Evolutionary conservation across 2,113 vertebrate genomes (phyloP).

Genomic region (Podarcis muralis): DNA sequence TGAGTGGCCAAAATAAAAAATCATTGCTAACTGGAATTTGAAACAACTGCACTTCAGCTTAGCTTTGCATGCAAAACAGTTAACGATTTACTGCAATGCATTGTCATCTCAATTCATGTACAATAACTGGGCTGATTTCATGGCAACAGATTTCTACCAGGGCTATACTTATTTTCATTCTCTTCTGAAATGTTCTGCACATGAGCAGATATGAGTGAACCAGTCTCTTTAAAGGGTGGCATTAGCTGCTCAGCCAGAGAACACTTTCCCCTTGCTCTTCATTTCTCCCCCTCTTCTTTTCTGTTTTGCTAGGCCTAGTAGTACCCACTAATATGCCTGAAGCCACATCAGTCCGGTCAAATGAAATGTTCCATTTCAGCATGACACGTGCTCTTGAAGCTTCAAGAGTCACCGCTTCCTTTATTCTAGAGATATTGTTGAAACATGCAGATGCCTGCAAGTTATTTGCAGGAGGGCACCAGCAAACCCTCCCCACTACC

Average conservation of each 20-base stretch:
- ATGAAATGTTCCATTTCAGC: slow-evolving; percentile 13
- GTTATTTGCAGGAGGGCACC: neutral
- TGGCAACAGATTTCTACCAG: neutral
- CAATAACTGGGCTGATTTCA: neutral
- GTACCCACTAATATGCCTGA: neutral
- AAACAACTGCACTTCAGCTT: neutral
- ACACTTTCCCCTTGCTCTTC: neutral
- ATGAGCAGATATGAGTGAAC: neutral
- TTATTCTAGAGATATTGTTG: neutral
- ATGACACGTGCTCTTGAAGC: neutral
- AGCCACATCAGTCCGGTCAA: slow-evolving; percentile 4
- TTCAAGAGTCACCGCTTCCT: neutral
- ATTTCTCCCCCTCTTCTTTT: no score
- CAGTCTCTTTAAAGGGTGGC: neutral
- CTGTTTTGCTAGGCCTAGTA: neutral
- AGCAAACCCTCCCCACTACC: neutral
- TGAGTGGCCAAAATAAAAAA: neutral
- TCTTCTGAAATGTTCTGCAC: neutral
- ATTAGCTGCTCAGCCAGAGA: neutral
- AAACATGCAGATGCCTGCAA: neutral
- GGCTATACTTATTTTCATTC: neutral
- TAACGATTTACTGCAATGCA: neutral
- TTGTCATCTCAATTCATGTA: no score
- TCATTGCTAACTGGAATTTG: neutral
- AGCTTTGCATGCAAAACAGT: neutral